Evolutionary conservation across 2,888 invertebrate genomes (phyloP).

Genomic region (Eupelmus urozonus): DNA sequence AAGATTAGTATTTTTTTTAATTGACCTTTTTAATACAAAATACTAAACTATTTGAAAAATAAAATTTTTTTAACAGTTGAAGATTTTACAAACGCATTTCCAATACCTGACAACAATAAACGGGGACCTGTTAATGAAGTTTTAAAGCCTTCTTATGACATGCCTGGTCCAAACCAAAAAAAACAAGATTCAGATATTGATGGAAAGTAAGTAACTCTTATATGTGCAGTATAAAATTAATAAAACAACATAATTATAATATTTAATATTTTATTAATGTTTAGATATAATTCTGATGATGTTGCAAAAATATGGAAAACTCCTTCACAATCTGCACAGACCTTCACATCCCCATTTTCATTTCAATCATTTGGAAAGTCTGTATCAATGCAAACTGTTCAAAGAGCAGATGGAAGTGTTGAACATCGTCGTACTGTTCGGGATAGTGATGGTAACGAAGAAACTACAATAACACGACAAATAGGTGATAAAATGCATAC

Average conservation of each 20-base stretch:
- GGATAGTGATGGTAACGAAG: constrained; percentile 81
- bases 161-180: constrained; percentile 62
- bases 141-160: constrained; percentile 79
- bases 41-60: no score
- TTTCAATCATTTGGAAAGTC: constrained; percentile 78
- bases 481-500: constrained; percentile 72
- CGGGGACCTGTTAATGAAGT: constrained; percentile 79
- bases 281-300: constrained; percentile 68
- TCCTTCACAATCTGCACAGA: constrained; percentile 69
- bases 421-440: constrained; percentile 80
- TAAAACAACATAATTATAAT: neutral
- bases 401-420: constrained; percentile 80
- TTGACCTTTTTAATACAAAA: neutral
- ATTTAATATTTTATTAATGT: constrained; percentile 18
- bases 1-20: neutral
- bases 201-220: constrained; percentile 78
- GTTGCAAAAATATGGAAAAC: constrained; percentile 69
- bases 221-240: constrained; percentile 20
- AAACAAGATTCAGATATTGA: constrained; percentile 79
- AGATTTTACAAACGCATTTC: constrained; percentile 33
- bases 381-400: constrained; percentile 79
- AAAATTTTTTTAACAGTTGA: constrained; percentile 48
- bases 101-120: constrained; percentile 53
- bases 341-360: constrained; percentile 66
- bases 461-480: constrained; percentile 79